Evolutionary conservation across 2,888 invertebrate species (phyloP).

Genomic region (Melanostoma scalare): DNA sequence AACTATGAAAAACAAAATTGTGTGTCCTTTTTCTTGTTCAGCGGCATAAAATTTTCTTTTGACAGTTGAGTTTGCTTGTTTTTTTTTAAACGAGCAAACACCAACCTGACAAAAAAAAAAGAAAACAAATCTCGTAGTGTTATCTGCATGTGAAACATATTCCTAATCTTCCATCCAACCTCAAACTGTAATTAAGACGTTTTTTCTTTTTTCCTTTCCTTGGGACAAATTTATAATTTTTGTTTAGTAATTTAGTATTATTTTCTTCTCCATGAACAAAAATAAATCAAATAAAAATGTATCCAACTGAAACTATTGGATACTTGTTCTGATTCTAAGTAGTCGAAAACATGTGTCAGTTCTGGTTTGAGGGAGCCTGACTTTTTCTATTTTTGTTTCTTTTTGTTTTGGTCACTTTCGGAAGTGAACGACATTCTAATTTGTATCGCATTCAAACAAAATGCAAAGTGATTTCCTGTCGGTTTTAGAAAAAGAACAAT

Average conservation of each 20-base stretch:
- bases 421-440: background rate
- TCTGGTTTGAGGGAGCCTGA: background rate
- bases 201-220: no score
- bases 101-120: slow-evolving; percentile 29
- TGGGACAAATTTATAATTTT: no score
- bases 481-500: slow-evolving; percentile 78
- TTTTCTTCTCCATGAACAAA: no score
- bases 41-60: slow-evolving; percentile 34
- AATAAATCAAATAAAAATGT: no score
- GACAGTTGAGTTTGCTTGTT: slow-evolving; percentile 52
- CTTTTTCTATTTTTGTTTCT: background rate
- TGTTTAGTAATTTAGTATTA: no score
- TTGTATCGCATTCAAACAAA: slow-evolving; percentile 3
- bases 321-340: no score
- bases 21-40: background rate
- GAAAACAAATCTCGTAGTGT: background rate
- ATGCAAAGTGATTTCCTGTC: slow-evolving; percentile 78
- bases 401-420: background rate
- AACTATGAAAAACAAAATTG: slow-evolving; percentile 17
- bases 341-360: no score
- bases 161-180: no score
- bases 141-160: slow-evolving; percentile 6
- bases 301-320: no score
- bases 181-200: no score
- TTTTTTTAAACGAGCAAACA: slow-evolving; percentile 21